phyloP scores from a whole-genome alignment of 2,797 vertebrate genomes.

The Epinephelus awoara region DNA sequence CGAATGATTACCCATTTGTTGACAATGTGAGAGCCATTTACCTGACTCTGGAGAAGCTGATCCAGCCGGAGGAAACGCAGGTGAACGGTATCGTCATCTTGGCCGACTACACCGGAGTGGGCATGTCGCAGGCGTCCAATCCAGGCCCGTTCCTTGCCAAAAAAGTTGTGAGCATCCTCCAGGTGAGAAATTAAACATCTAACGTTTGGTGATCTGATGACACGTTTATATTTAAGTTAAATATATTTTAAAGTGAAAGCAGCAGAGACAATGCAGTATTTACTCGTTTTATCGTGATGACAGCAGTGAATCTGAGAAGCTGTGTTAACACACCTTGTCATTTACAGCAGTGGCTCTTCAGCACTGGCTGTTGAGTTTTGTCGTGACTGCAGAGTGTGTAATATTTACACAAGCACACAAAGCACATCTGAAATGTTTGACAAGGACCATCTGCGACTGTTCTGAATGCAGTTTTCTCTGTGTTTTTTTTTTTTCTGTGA shows the following conservation, averaged over 20 bases:
- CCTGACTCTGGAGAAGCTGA: slow-evolving; percentile 97
- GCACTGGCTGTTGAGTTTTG: neutral
- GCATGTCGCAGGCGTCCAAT: slow-evolving; percentile 97
- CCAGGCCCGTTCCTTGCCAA: slow-evolving; percentile 98
- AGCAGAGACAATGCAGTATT: neutral
- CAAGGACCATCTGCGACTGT: slow-evolving; percentile 19
- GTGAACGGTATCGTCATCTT: slow-evolving; percentile 98
- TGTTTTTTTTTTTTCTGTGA: slow-evolving; percentile 19
- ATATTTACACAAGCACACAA: slow-evolving; percentile 32
- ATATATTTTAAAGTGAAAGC: neutral
- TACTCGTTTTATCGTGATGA: neutral
- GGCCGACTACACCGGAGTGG: slow-evolving; percentile 97
- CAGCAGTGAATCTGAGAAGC: neutral
- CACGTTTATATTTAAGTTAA: neutral
- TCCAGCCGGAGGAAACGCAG: slow-evolving; percentile 97
- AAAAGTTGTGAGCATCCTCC: slow-evolving; percentile 98
- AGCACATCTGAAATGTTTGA: slow-evolving; percentile 10
- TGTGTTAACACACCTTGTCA: neutral
- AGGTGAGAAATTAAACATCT: slow-evolving; percentile 85
- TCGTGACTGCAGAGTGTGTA: slow-evolving; percentile 7
- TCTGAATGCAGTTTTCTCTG: slow-evolving; percentile 28
- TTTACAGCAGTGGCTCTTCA: neutral
- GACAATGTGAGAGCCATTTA: slow-evolving; percentile 98
- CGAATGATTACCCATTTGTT: slow-evolving; percentile 95
- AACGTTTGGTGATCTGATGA: neutral